Conservation (phyloP, 2,113 vertebrate genomes). For the Triplophysa tibetana region DNA sequence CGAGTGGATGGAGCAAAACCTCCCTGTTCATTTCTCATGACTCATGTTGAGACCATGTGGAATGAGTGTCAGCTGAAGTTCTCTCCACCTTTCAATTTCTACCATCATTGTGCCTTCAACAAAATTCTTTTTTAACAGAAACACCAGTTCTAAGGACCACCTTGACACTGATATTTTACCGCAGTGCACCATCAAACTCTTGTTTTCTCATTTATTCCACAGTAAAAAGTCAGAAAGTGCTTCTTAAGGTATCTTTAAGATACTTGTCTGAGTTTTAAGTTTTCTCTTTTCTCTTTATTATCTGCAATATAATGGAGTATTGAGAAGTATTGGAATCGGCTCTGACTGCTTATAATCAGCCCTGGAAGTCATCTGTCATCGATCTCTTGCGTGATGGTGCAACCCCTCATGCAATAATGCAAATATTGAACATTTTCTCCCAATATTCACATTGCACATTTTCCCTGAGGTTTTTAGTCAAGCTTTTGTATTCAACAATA, state of each 20-base stretch:
- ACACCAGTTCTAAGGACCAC: background rate
- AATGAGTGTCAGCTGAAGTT: background rate
- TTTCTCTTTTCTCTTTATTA: constrained; percentile 10
- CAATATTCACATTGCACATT: no score
- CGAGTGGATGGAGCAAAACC: background rate
- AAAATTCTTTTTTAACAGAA: no score
- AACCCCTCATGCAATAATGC: background rate
- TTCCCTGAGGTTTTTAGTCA: no score
- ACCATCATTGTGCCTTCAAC: no score
- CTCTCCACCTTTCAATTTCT: background rate
- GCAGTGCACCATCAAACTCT: no score
- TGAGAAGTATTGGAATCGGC: background rate
- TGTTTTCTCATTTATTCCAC: background rate
- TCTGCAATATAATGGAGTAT: background rate
- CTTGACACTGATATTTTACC: background rate
- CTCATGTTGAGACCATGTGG: background rate
- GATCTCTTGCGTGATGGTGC: constrained; percentile 1
- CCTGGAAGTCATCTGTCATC: background rate
- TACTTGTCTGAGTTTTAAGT: background rate
- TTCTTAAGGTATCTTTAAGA: no score
- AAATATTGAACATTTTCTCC: background rate
- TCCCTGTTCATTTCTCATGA: background rate
- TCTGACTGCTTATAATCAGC: constrained; percentile 1
- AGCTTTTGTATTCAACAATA: background rate
- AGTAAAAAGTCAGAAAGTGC: background rate